phyloP scores from a whole-genome alignment of 2,888 invertebrate species.

The Epiblema foenella region DNA sequence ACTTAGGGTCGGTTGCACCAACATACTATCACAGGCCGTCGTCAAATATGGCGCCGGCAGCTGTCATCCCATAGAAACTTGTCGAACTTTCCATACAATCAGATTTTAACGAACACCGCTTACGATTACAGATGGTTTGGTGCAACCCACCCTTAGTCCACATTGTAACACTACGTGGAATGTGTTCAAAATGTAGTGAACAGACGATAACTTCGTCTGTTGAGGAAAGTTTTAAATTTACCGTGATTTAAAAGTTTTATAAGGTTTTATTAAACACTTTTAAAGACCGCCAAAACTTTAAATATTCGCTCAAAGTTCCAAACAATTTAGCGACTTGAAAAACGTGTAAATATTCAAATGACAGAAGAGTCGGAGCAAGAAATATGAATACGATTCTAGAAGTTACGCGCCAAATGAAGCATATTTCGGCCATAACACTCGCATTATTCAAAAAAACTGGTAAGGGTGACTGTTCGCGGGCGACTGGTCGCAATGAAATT shows the following conservation, averaged over 20 bases:
- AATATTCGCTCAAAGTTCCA: slow-evolving; percentile 20
- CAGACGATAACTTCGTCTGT: neutral
- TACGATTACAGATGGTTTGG: too few species aligned
- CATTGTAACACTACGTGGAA: too few species aligned
- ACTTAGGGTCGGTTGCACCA: too few species aligned
- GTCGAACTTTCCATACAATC: too few species aligned
- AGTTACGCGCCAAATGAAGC: slow-evolving; percentile 83
- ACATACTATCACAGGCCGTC: too few species aligned
- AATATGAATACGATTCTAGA: slow-evolving; percentile 84
- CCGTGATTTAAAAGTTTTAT: too few species aligned
- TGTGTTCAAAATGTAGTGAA: neutral
- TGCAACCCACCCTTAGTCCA: too few species aligned
- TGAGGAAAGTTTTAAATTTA: too few species aligned
- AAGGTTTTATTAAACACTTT: too few species aligned
- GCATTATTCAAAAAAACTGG: slow-evolving; percentile 75
- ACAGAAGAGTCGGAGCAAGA: slow-evolving; percentile 80
- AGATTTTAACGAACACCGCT: too few species aligned
- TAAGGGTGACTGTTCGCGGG: slow-evolving; percentile 48
- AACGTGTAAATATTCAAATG: slow-evolving; percentile 71
- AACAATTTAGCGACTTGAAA: slow-evolving; percentile 41
- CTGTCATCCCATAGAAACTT: too few species aligned
- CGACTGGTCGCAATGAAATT: slow-evolving; percentile 44
- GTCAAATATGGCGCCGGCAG: too few species aligned
- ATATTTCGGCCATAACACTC: slow-evolving; percentile 82
- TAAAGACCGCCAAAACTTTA: slow-evolving; percentile 1